Evolutionary conservation across 92 coral and sea anemone species (phyloP).

Genomic region (Epizoanthus stellaris): DNA sequence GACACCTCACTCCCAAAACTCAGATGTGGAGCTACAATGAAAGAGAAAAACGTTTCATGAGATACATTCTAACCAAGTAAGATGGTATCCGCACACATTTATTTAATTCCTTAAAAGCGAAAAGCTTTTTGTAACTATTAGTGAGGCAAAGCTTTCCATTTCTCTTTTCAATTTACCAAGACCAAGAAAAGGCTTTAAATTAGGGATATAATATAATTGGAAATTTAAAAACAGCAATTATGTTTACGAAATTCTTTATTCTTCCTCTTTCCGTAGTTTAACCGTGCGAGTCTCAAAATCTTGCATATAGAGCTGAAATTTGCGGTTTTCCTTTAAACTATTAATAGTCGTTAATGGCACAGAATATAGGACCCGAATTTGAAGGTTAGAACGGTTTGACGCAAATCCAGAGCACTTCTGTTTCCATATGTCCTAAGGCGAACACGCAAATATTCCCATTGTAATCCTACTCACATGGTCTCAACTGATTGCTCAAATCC

Average conservation of each 20-base stretch:
- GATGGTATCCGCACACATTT: not conserved
- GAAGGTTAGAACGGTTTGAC: constrained; percentile 27
- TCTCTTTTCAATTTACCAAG: too few species aligned
- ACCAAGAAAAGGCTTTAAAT: too few species aligned
- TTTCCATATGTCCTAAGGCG: constrained; percentile 20
- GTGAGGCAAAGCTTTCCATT: too few species aligned
- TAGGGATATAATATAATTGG: not conserved
- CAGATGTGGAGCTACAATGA: constrained; percentile 31
- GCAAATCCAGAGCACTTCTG: constrained; percentile 28
- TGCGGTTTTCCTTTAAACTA: constrained; percentile 45
- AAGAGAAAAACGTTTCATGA: not conserved
- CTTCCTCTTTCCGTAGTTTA: not conserved
- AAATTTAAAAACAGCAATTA: not conserved
- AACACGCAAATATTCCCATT: constrained; percentile 36
- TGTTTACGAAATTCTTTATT: not conserved
- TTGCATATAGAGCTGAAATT: constrained; percentile 25
- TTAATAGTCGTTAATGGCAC: constrained; percentile 37
- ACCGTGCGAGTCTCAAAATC: constrained; percentile 11
- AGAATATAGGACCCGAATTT: constrained; percentile 31
- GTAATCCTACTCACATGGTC: constrained; percentile 34
- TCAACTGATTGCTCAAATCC: constrained; percentile 42
- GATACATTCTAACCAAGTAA: not conserved
- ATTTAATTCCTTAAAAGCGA: not conserved
- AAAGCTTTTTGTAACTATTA: too few species aligned
- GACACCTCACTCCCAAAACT: constrained; percentile 60